Evolutionary conservation across 2,888 invertebrate species (phyloP), one percentile per base, ranked within the genome.

Genomic region (Eutolmus rufibarbis): DNA sequence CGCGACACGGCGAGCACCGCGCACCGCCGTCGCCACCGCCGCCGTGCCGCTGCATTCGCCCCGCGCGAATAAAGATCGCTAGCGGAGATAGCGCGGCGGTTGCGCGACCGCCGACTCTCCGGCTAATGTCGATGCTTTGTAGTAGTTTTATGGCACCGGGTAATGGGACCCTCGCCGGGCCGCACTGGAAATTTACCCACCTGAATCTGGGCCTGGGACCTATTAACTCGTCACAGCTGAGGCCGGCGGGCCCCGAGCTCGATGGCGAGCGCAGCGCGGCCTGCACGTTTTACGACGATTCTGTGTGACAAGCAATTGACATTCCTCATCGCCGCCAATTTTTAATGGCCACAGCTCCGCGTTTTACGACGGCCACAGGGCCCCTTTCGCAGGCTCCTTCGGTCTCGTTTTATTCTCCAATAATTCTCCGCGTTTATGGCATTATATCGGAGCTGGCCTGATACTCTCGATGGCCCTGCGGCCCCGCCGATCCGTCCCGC

Each of bases 241-340:
- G 57, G 74, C 74, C 28, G 43, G 31, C 1, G 66, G 85, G 78
- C 9, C 34, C 84, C 31, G 66, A 74, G 23, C 12, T 14, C 16
- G 43, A 4, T 16, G 43, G 43, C 16, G 14, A 14, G 43, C 43
- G 16, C 43, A 74, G 28, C 40, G 46, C 40, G 74, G 81, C 14
- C 40, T 74, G 28, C 66, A 23, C 28, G 19, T 84, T 87, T 87
- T 87, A 87, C 57, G 82, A 87, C 77, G 74, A 77, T 87, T 87
- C 57, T 77, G 74, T 87, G 84, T 84, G 87, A 87, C 87, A 87
- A 87, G 87, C 87, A 87, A 87, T 87, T 87, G 87, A 87, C 84
- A 87, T 87, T 87, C 84, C 37, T 84, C 84, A 82, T 87, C 57
- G 84, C 87, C 56, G 82, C 28, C 87, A 76, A 82, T 81, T 87